Base-by-base conservation (phyloP, 1,140 invertebrate genomes). In the Diprion similis region DNA sequence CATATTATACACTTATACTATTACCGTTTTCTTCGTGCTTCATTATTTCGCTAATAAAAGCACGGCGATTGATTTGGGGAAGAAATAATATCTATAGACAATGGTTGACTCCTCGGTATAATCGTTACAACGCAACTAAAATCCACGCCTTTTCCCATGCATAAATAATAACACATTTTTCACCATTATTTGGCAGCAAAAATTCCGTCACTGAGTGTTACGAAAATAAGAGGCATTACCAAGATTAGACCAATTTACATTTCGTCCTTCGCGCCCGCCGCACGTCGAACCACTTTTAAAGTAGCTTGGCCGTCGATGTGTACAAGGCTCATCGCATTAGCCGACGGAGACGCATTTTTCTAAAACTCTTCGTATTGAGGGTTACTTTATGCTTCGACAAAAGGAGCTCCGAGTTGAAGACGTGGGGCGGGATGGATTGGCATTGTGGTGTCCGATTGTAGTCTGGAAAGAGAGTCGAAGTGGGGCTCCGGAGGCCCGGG, bases 401-500 rank as follows among this genome's bases (percentile, higher is more conserved):
- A 59, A 59, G 51, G 51, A 59, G 11, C 51, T 59, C 51, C 11
- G 51, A 0, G 9, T 59, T 6, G 11, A 13, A 6, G 24, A 37
- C n/a, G 51, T 17, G 11, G 51, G 51, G 51, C 11, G 11, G n/a
- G 3, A 17, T 4, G 11, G 51, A 59, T 15, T 0, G 51, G 4
- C n/a, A 59, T 59, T 59, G n/a, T 59, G n/a, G 51, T 59, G 51
- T 59, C 51, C 51, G n/a, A 59, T 59, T 59, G 51, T 59, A 59
- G 11, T 9, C 51, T 4, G 11, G 24, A 37, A 37, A 17, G 51
- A 59, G 51, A 59, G 11, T 17, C 51, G n/a, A 8, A 59, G 51
- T 59, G 51, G 8, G 24, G 51, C 51, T 17, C 11, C 11, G 9
- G 51, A 59, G 51, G 4, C 51, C n/a, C n/a, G 11, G 51, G 51